These are phyloP conservation scores for Sarcophilus harrisii DNA, from an alignment of 2,797 vertebrate species.

Conservation along the genomic window DNA sequence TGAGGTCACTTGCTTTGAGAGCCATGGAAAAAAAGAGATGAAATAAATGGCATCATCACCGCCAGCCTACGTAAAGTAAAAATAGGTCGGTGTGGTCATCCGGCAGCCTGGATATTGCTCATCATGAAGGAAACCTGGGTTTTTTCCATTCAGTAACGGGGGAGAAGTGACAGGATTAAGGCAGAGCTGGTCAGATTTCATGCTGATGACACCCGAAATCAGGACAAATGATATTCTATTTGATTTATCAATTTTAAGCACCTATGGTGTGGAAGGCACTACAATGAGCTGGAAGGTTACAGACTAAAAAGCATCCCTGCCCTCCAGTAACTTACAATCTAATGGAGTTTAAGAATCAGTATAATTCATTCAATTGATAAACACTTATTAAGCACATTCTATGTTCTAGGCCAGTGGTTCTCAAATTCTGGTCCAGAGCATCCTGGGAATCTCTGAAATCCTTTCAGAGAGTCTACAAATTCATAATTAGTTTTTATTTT, in stretches of 20 bases:
- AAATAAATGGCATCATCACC: constrained; percentile 4
- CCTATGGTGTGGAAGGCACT: neutral
- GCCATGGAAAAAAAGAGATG: constrained; percentile 55
- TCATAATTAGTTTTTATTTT: no score
- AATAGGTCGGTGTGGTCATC: constrained; percentile 20
- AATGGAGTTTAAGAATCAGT: neutral
- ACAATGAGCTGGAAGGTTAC: neutral
- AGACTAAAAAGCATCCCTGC: neutral
- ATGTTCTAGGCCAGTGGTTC: neutral
- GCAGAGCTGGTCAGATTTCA: constrained; percentile 59
- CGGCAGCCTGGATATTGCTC: constrained; percentile 48
- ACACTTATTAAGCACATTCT: neutral
- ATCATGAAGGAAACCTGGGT: constrained; percentile 71
- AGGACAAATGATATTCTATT: neutral
- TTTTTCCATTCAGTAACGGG: constrained; percentile 63
- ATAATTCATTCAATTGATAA: neutral
- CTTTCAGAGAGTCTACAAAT: no score
- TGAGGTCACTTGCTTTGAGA: constrained; percentile 54
- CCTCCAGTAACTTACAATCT: neutral
- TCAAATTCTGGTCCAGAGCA: no score
- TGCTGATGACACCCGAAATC: constrained; percentile 33
- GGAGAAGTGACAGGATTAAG: constrained; percentile 64
- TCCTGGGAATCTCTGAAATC: no score
- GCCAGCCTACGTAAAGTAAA: constrained; percentile 52
- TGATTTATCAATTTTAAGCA: neutral